Evolutionary conservation across 92 coral and sea anemone species (phyloP).

Genomic region (Phenganax marumi): DNA sequence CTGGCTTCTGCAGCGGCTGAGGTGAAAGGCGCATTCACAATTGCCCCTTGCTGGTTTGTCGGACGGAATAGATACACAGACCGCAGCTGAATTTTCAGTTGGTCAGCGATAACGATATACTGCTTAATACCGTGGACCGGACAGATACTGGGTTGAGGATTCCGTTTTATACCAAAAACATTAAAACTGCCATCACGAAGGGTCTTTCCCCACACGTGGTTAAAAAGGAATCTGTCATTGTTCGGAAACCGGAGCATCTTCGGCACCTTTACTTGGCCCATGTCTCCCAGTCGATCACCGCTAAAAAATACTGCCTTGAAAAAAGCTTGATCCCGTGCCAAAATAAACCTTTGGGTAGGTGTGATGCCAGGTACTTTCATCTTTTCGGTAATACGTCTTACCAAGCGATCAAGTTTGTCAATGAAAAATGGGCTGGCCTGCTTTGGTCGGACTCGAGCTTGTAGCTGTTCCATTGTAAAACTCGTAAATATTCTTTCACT

Average conservation of each 20-base stretch:
- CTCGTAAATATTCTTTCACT: too few relatives aligned
- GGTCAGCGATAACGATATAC: not conserved
- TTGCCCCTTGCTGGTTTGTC: not conserved
- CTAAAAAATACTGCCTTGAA: too few relatives aligned
- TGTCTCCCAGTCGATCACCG: too few relatives aligned
- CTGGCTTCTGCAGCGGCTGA: not conserved
- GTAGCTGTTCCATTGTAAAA: too few relatives aligned
- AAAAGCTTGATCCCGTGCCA: not conserved
- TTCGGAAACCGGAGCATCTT: not conserved
- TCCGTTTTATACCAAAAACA: not conserved
- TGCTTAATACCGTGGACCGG: not conserved
- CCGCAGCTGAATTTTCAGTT: not conserved
- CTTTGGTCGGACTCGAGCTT: too few relatives aligned
- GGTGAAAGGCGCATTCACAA: not conserved
- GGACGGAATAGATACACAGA: not conserved
- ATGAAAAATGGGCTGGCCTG: too few relatives aligned
- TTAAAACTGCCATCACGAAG: too few relatives aligned
- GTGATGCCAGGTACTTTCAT: not conserved
- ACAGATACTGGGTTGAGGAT: not conserved
- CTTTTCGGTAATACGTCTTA: not conserved
- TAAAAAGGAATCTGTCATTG: not conserved
- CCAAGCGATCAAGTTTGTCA: too few relatives aligned
- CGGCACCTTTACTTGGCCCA: too few relatives aligned
- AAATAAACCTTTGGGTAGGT: not conserved
- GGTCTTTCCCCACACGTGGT: too few relatives aligned